These are phyloP conservation scores for Cyclophora albipunctata DNA, from an alignment of 2,888 invertebrate genomes.

Conservation along the genomic window DNA sequence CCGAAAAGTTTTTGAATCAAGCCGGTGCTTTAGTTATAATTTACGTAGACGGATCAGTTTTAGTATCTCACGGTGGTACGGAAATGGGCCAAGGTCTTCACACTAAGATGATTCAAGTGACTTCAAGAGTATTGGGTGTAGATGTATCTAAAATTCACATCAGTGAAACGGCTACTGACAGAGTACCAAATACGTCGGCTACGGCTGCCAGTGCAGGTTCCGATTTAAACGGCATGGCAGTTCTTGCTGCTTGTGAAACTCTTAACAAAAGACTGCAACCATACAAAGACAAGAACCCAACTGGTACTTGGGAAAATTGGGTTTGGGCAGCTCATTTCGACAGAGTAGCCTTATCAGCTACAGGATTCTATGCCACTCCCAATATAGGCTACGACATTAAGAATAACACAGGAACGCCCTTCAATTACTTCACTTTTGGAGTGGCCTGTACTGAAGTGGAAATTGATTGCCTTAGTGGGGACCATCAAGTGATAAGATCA, in stretches of 20 bases:
- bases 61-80: constrained; percentile 92
- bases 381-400: constrained; percentile 82
- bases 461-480: constrained; percentile 95
- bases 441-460: constrained; percentile 92
- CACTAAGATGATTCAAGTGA: constrained; percentile 96
- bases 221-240: constrained; percentile 94
- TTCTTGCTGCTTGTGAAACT: constrained; percentile 86
- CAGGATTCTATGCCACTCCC: constrained; percentile 88
- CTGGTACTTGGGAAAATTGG: constrained; percentile 90
- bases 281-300: constrained; percentile 82
- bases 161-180: constrained; percentile 89
- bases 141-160: constrained; percentile 85
- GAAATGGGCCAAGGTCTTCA: constrained; percentile 98
- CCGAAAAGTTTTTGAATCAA: constrained; percentile 85
- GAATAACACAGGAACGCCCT: constrained; percentile 82
- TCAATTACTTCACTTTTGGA: constrained; percentile 91
- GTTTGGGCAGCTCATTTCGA: constrained; percentile 84
- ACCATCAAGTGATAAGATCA: constrained; percentile 89
- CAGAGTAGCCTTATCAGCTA: constrained; percentile 86
- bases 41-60: constrained; percentile 92
- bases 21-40: constrained; percentile 90
- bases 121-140: constrained; percentile 82
- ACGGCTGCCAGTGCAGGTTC: constrained; percentile 93
- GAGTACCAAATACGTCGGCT: constrained; percentile 92
- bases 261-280: constrained; percentile 84